These are phyloP conservation scores for Ictalurus punctatus DNA, from an alignment of 2,113 vertebrate species.

Conservation along the genomic window DNA sequence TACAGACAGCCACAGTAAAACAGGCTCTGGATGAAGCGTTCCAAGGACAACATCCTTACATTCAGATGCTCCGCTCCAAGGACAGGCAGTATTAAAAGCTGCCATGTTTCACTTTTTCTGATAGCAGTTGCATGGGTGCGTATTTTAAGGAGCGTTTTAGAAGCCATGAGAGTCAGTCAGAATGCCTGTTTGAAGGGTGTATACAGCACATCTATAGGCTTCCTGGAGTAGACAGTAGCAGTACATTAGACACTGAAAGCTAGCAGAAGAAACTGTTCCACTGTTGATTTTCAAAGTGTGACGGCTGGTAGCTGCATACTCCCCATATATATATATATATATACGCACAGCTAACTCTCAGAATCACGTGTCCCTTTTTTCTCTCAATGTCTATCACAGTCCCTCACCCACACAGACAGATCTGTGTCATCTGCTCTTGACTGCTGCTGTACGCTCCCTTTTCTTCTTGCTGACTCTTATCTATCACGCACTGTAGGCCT, in stretches of 20 bases:
- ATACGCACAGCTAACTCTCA: not conserved
- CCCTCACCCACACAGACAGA: not conserved
- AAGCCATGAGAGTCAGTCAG: conserved; percentile 13
- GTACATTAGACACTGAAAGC: conserved; percentile 2
- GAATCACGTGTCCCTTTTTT: not conserved
- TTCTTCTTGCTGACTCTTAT: not conserved
- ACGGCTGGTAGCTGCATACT: not conserved
- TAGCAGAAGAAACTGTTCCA: conserved; percentile 19
- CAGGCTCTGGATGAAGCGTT: conserved; percentile 51
- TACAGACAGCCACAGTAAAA: conserved; percentile 61
- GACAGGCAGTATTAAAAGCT: not conserved
- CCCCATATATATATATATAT: too few relatives aligned
- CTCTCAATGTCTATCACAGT: not conserved
- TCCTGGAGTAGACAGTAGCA: not conserved
- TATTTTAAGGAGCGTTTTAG: conserved; percentile 10
- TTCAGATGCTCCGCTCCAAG: conserved; percentile 13
- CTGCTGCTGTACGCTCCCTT: not conserved
- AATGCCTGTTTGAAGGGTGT: conserved; percentile 2
- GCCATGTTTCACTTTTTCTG: not conserved
- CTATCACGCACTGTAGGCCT: conserved; percentile 37
- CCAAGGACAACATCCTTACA: conserved; percentile 34
- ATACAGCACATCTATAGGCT: not conserved
- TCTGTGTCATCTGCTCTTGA: conserved; percentile 6
- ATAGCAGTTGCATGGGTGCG: conserved; percentile 2
- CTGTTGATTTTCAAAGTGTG: not conserved